Evolutionary conservation across 2,797 vertebrate genomes (phyloP), one percentile per base, ranked within the genome.

Genomic region (Sebastes minor): DNA sequence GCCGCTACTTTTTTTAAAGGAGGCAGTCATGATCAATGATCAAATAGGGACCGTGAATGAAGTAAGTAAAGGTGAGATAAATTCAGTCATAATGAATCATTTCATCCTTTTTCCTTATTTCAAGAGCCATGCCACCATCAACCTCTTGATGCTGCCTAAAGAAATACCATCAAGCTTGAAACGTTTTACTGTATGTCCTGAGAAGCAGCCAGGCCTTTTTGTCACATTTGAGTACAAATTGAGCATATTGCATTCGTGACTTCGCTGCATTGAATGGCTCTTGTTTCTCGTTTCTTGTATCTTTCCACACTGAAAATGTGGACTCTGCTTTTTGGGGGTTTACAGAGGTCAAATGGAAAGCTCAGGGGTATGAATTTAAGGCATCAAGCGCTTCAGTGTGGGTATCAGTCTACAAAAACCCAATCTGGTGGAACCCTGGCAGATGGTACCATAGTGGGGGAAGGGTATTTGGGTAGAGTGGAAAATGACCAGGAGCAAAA

Each of bases 381-480:
- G 35, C 28, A 61, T 2, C 6, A 5, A 71, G 68, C 35, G 33
- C 57, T 53, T 53, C 46, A 23, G 10, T 61, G 52, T 74, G 73
- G 59, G 46, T 77, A 60, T 88, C 68, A 49, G 57, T 69, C 79
- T 75, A 60, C 61, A 80, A 67, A 83, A 71, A 59, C 56, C 46
- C 64, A 53, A 49, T 86, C 72, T 79, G 64, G 71, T 80, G 56
- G 13, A 82, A 82, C 82, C 67, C 72, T 59, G 66, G 80, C 85
- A 91, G 88, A 90, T 89, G 90, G 83, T 35, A 71, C 61, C 42
- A 16, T 42, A 4, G n/a, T 27, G 33, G 82, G 78, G 78, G 88
- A 63, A 30, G 84, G 82, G 79, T 16, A 13, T 57, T 57, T 61
- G 53, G 59, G 55, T 62, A 13, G 23, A 82, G 65, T 72, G 49